Conservation (phyloP, 2,113 vertebrate species). For the Panurus biarmicus region DNA sequence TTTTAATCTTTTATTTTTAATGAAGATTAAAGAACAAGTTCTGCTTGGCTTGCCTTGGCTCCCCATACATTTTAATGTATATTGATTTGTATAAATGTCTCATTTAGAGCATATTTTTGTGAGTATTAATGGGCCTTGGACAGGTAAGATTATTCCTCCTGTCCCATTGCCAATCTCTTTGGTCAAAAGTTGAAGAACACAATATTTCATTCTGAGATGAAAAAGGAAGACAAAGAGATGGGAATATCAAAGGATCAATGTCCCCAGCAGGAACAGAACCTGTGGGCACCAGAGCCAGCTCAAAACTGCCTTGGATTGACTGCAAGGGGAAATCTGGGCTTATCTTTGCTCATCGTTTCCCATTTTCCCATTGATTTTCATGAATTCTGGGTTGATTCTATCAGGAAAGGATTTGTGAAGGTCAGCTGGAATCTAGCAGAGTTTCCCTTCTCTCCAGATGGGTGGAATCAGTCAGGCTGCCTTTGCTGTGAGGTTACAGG, state of each 20-base stretch:
- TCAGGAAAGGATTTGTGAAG: not conserved
- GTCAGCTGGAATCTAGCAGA: not conserved
- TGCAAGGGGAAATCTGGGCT: not conserved
- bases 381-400: not conserved
- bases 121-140: slow-evolving; percentile 42
- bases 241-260: not conserved
- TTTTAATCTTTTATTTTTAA: slow-evolving; percentile 51
- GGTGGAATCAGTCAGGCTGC: not conserved
- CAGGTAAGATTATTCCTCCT: not conserved
- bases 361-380: not conserved
- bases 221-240: not conserved
- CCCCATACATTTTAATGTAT: slow-evolving; percentile 52
- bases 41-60: slow-evolving; percentile 35
- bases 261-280: not conserved
- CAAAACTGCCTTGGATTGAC: not conserved
- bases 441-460: not conserved
- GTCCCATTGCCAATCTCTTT: not conserved
- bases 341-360: not conserved
- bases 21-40: slow-evolving; percentile 38
- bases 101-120: slow-evolving; percentile 47
- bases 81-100: slow-evolving; percentile 57
- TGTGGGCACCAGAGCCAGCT: not conserved
- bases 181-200: slow-evolving; percentile 31
- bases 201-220: not conserved
- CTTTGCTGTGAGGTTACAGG: fast-evolving